Percentiles rank a stretch among this genome's conserved stretches.
These are phyloP conservation scores for Adelognathus sp. DNA, from an alignment of 2,888 invertebrate genomes.

Conservation along the genomic window DNA sequence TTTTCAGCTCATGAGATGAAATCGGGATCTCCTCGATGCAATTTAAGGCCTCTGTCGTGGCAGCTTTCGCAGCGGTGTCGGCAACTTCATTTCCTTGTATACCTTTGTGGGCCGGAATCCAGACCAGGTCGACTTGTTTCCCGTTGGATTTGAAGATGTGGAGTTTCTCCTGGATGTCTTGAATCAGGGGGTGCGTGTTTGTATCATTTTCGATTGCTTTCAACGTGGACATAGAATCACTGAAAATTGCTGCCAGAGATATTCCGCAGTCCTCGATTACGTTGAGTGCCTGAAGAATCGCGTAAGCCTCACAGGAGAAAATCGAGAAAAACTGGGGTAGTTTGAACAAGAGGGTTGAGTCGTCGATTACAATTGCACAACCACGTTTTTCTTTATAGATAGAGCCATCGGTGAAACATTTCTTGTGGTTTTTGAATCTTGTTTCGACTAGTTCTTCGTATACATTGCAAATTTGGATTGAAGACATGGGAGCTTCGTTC, in stretches of 20 bases:
- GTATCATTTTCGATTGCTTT: constrained; percentile 12
- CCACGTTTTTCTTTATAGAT: background rate
- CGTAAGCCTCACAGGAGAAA: constrained; percentile 10
- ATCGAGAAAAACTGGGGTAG: background rate
- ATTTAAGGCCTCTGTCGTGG: background rate
- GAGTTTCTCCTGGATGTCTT: constrained; percentile 15
- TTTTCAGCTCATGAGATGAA: background rate
- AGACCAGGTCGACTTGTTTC: background rate
- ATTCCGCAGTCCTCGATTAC: background rate
- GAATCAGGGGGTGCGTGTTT: background rate
- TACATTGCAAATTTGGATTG: too few species aligned
- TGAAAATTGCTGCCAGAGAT: background rate
- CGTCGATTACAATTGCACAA: background rate
- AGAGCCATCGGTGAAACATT: constrained; percentile 14
- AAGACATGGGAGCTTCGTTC: too few species aligned
- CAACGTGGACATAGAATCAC: constrained; percentile 6
- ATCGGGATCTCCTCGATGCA: background rate
- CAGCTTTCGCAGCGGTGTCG: constrained; percentile 15
- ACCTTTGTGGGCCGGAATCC: constrained; percentile 15
- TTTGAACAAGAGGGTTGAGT: background rate
- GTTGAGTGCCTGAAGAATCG: background rate
- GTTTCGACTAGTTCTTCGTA: too few species aligned
- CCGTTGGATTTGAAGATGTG: background rate
- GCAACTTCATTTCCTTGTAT: constrained; percentile 20
- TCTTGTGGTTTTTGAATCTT: too few species aligned